Conservation (phyloP, 2,888 invertebrate species). For the Scaptomyza tumidula region DNA sequence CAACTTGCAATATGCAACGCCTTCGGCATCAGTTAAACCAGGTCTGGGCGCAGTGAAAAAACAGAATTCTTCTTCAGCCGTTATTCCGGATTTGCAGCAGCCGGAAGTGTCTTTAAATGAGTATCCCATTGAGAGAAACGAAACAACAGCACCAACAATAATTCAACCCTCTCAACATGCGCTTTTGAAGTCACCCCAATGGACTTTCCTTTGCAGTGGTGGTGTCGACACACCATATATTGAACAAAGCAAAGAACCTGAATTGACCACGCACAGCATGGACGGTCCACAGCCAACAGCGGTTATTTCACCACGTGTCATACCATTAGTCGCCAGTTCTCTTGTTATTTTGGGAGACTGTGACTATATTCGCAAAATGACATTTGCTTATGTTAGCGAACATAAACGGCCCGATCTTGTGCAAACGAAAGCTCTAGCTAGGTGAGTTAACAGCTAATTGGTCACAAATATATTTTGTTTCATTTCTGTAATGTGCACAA, state of each 20-base stretch:
- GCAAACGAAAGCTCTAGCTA: slow-evolving; percentile 10
- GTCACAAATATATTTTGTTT: neutral
- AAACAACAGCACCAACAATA: slow-evolving; percentile 1
- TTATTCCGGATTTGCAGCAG: slow-evolving; percentile 22
- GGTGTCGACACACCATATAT: slow-evolving; percentile 32
- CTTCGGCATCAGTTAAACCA: slow-evolving; percentile 16
- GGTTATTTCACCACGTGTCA: slow-evolving; percentile 58
- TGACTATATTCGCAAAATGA: slow-evolving; percentile 75
- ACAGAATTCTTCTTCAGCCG: slow-evolving; percentile 20
- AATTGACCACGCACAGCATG: neutral
- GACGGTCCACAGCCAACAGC: slow-evolving; percentile 49
- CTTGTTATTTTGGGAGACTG: slow-evolving; percentile 78
- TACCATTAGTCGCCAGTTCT: slow-evolving; percentile 70
- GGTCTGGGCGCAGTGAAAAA: slow-evolving; percentile 12
- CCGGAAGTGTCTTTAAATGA: slow-evolving; percentile 71
- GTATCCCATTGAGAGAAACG: slow-evolving; percentile 49
- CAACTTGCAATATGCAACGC: slow-evolving; percentile 24
- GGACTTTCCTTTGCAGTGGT: slow-evolving; percentile 77
- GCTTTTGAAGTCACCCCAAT: slow-evolving; percentile 51
- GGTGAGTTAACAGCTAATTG: slow-evolving; percentile 30
- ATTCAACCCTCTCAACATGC: neutral
- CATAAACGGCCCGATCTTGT: neutral
- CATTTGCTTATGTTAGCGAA: slow-evolving; percentile 4
- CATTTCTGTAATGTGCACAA: neutral
- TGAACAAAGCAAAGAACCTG: neutral